Evolutionary conservation across 2,113 vertebrate genomes (phyloP), one percentile per base, ranked within the genome.

Genomic region (Neolamprologus variostigma): DNA sequence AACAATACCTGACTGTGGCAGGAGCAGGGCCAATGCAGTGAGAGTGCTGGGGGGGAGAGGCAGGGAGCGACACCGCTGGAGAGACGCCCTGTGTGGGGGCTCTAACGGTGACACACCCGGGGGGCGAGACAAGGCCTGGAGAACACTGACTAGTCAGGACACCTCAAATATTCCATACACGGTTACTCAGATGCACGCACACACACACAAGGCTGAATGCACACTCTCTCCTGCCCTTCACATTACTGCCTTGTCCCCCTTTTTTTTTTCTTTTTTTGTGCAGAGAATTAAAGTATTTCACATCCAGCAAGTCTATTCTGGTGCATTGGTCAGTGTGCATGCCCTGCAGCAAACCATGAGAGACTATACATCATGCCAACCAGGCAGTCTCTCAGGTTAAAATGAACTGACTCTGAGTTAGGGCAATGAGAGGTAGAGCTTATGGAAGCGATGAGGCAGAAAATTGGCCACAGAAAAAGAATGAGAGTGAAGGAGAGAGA

Each of bases 61-160:
- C 28, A 98, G 94, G 0, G 97, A 98, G 28, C 96, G 95, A 80
- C 97, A 98, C 83, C 97, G 96, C 95, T 98, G 97, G 85, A 98
- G 96, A 3, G 97, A 95, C 0, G 84, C 94, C 95, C 96, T 97
- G 87, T 97, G 96, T 3, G 97, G 96, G 23, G 97, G 95, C 51
- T 97, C 96, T 54, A 89, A 92, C 0, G 97, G 96, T 14, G 95
- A 97, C 26, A 96, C 95, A 57, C 97, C 95, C 6, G 90, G 86
- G 16, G 97, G 97, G 1, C 96, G 96, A 86, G 96, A 96, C 59
- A 96, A 89, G 1, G 95, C 93, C 98, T 98, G 92, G 61, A 94
- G 94, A 95, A 87, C 76, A 94, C 95, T 95, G 73, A 84, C 89
- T 33, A 79, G 93, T 96, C 95, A 96, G 93, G 87, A 71, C 85